Evolutionary conservation across 1,140 invertebrate genomes (phyloP).

Genomic region (Tachypleus tridentatus): DNA sequence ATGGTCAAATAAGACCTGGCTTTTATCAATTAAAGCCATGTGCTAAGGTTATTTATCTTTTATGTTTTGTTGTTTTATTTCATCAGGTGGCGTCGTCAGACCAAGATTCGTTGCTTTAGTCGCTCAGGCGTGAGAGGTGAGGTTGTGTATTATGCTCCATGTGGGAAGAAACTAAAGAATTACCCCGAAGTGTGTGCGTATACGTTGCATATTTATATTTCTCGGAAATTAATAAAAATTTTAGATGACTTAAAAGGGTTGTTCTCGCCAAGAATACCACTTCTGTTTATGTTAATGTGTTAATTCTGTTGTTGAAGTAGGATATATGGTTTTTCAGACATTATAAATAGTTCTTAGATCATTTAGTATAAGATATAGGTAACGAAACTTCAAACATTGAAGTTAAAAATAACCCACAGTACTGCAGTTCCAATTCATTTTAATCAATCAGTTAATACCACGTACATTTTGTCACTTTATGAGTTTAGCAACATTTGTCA

Average conservation of each 20-base stretch:
- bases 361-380: too few relatives aligned
- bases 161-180: slow-evolving; percentile 59
- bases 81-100: slow-evolving; percentile 66
- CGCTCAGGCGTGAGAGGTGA: slow-evolving; percentile 46
- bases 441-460: too few relatives aligned
- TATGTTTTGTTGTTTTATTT: neutral
- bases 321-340: neutral
- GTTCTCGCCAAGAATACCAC: neutral
- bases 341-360: neutral
- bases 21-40: too few relatives aligned
- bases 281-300: neutral
- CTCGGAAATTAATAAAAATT: too few relatives aligned
- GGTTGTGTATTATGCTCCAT: slow-evolving; percentile 79
- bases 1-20: too few relatives aligned
- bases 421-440: too few relatives aligned
- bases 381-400: too few relatives aligned
- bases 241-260: too few relatives aligned
- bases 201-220: slow-evolving; percentile 29
- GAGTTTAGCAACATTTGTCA: too few relatives aligned
- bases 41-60: too few relatives aligned
- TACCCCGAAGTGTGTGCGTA: slow-evolving; percentile 58
- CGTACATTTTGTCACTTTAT: too few relatives aligned
- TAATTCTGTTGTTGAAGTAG: neutral
- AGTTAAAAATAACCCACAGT: too few relatives aligned
- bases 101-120: slow-evolving; percentile 67